Percentiles rank a stretch among this genome's conserved stretches.
These are phyloP conservation scores for Sceloporus tristichus DNA, from an alignment of 2,113 vertebrate genomes.

Conservation along the genomic window DNA sequence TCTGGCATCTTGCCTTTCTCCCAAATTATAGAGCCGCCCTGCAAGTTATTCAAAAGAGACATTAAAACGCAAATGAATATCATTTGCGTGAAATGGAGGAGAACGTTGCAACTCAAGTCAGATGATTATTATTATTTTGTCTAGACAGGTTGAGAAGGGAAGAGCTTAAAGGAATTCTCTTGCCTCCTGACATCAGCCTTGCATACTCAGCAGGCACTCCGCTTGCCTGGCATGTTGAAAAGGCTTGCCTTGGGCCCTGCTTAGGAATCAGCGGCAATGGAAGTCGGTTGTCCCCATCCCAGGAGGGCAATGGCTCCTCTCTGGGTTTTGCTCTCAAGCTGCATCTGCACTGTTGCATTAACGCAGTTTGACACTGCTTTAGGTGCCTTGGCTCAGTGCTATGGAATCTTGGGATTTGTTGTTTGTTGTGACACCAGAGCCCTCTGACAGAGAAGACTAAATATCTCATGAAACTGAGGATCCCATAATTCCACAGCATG, in stretches of 20 bases:
- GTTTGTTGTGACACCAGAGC: too few species aligned
- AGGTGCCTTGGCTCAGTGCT: too few species aligned
- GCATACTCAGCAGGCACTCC: fast-evolving
- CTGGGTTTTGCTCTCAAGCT: too few species aligned
- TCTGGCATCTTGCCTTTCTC: neutral
- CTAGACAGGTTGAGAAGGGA: neutral
- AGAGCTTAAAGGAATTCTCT: neutral
- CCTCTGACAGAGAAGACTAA: too few species aligned
- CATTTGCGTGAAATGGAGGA: neutral
- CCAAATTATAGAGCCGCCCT: neutral
- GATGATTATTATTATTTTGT: neutral
- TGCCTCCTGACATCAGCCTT: fast-evolving
- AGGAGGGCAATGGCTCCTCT: too few species aligned
- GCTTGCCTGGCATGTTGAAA: neutral
- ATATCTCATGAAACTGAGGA: too few species aligned
- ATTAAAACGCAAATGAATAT: fast-evolving
- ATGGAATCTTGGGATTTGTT: too few species aligned
- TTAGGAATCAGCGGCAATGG: too few species aligned
- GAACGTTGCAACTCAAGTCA: neutral
- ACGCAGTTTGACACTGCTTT: too few species aligned
- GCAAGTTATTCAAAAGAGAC: neutral
- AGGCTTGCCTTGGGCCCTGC: neutral
- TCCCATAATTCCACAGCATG: too few species aligned
- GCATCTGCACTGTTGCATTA: too few species aligned
- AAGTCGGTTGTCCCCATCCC: too few species aligned